phyloP scores from a whole-genome alignment of 2,797 vertebrate species.

The Bufotes viridis region DNA sequence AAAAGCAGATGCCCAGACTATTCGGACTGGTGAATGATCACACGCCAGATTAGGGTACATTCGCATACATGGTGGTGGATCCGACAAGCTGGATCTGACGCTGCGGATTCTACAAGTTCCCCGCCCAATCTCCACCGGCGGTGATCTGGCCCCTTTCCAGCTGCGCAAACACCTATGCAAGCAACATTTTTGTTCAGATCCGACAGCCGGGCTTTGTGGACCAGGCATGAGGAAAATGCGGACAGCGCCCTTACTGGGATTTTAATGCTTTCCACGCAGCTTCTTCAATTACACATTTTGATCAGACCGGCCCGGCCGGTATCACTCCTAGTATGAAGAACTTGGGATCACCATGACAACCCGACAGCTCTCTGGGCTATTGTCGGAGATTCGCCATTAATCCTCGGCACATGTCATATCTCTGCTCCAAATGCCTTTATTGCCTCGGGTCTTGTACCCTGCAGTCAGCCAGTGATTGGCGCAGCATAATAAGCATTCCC shows the following conservation, averaged over 20 bases:
- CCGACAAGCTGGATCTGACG: no score
- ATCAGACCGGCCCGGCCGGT: not conserved
- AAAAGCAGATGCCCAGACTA: no score
- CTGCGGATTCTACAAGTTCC: no score
- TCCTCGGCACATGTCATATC: not conserved
- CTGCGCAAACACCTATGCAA: no score
- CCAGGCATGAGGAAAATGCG: no score
- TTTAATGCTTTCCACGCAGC: not conserved
- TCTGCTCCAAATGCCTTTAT: not conserved
- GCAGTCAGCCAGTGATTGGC: not conserved
- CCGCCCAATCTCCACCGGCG: no score
- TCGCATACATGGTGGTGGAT: no score
- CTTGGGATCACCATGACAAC: slow-evolving; percentile 15
- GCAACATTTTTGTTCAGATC: no score
- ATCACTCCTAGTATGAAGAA: not conserved
- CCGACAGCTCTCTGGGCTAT: not conserved
- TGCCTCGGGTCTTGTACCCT: not conserved
- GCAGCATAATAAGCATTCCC: not conserved
- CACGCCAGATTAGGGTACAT: no score
- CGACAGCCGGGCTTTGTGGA: no score
- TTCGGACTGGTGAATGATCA: not conserved
- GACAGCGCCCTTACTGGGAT: not conserved
- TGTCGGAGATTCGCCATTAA: not conserved
- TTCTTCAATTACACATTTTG: not conserved
- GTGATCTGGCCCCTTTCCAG: no score